Percentiles rank a stretch among this genome's conserved stretches.
Conservation (phyloP, 2,797 vertebrate species). For the Euphonia xanthogaster region DNA sequence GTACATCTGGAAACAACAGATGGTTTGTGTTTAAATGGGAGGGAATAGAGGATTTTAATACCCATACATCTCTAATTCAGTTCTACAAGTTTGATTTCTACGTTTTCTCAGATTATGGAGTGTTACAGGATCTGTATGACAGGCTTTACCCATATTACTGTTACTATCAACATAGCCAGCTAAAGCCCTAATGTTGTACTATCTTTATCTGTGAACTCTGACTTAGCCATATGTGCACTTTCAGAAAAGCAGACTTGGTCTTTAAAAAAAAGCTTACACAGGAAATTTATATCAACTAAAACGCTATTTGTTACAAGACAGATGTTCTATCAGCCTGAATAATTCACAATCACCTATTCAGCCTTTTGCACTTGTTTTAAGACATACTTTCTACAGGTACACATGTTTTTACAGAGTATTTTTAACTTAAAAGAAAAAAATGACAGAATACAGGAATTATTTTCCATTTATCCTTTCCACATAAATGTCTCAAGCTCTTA, state of each 20-base stretch:
- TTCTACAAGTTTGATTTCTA: constrained; percentile 72
- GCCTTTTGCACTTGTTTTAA: background rate
- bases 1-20: constrained; percentile 80
- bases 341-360: constrained; percentile 3
- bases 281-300: constrained; percentile 30
- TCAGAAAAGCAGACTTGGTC: constrained; percentile 9
- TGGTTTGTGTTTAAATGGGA: constrained; percentile 72
- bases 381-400: background rate
- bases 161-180: constrained; percentile 39
- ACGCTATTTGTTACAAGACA: background rate
- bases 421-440: background rate
- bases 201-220: constrained; percentile 53
- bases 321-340: background rate
- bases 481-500: constrained; percentile 18
- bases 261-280: constrained; percentile 23
- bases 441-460: background rate
- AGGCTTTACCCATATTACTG: constrained; percentile 60
- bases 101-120: constrained; percentile 70
- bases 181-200: constrained; percentile 59
- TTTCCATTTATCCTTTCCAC: background rate
- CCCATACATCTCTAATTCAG: constrained; percentile 73
- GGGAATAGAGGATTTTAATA: constrained; percentile 75
- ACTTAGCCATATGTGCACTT: constrained; percentile 36
- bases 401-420: background rate
- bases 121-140: constrained; percentile 68